Percentiles rank a stretch among this genome's conserved stretches.
Evolutionary conservation across 2,888 invertebrate genomes (phyloP).

Genomic region (Apotomis turbidana): DNA sequence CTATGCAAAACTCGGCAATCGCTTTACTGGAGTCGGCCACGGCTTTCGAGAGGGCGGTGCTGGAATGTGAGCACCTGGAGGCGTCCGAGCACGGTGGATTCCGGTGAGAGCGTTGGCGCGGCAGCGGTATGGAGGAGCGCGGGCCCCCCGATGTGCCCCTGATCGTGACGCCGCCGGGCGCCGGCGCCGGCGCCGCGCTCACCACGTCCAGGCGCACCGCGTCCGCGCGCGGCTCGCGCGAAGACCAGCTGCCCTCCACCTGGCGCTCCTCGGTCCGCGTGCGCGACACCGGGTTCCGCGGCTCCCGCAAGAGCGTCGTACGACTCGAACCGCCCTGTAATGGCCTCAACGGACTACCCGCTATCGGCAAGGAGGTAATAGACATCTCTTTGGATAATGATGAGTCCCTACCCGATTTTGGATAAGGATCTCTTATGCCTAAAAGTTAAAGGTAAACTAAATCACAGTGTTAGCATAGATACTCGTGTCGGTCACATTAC

Average conservation of each 20-base stretch:
- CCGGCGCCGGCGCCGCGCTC: slow-evolving; percentile 65
- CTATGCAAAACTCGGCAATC: slow-evolving; percentile 82
- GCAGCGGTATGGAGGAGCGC: slow-evolving; percentile 84
- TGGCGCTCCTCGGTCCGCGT: slow-evolving; percentile 87
- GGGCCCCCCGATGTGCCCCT: slow-evolving; percentile 79
- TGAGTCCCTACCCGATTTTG: slow-evolving; percentile 2
- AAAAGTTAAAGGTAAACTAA: neutral
- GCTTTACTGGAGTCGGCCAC: slow-evolving; percentile 76
- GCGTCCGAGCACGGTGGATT: slow-evolving; percentile 77
- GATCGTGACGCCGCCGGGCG: slow-evolving; percentile 74
- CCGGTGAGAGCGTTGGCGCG: slow-evolving; percentile 83
- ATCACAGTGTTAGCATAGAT: neutral
- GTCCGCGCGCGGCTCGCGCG: slow-evolving; percentile 74
- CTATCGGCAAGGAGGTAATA: slow-evolving; percentile 84
- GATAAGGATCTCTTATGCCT: neutral
- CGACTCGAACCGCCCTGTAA: slow-evolving; percentile 87
- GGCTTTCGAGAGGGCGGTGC: slow-evolving; percentile 75
- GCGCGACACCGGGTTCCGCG: slow-evolving; percentile 85
- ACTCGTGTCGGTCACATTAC: neutral
- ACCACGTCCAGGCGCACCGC: slow-evolving; percentile 73
- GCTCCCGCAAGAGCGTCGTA: slow-evolving; percentile 85
- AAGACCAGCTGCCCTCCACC: slow-evolving; percentile 74
- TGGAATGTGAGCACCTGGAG: slow-evolving; percentile 79
- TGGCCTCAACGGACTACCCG: slow-evolving; percentile 83
- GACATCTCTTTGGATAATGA: slow-evolving; percentile 65